phyloP scores from a whole-genome alignment of 2,113 vertebrate genomes.

The Gorsachius goisagi region DNA sequence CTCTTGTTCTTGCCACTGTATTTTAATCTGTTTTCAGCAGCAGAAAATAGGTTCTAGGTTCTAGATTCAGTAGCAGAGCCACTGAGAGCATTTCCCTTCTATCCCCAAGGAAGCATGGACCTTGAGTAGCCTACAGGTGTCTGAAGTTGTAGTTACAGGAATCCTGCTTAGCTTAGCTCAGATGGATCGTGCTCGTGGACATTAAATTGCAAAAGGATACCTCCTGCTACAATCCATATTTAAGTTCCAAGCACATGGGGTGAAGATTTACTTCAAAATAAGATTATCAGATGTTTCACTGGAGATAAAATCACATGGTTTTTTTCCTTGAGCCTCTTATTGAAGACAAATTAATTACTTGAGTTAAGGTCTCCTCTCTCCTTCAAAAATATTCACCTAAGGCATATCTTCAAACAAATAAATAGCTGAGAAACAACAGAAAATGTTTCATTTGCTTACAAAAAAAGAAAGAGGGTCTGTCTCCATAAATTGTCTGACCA shows the following conservation, averaged over 20 bases:
- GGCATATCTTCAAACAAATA: background rate
- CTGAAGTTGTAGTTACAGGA: background rate
- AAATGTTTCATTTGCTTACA: background rate
- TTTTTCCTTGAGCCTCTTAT: background rate
- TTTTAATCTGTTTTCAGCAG: background rate
- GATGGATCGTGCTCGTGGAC: background rate
- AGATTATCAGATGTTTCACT: background rate
- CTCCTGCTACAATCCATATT: background rate
- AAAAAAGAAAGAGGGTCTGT: background rate
- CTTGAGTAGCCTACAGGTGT: accelerated
- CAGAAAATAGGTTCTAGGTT: background rate
- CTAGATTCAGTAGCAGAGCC: background rate
- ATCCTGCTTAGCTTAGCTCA: background rate
- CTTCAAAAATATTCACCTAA: background rate
- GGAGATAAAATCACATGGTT: background rate
- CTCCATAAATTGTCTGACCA: background rate
- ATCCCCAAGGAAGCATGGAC: background rate
- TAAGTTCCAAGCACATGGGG: background rate
- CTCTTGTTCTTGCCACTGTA: background rate
- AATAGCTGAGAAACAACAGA: background rate
- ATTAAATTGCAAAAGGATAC: background rate
- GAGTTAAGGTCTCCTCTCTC: background rate
- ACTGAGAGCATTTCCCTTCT: background rate
- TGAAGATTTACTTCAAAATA: background rate
- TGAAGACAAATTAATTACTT: background rate